phyloP scores from a whole-genome alignment of 2,113 vertebrate species.

The Scytalopus superciliaris region DNA sequence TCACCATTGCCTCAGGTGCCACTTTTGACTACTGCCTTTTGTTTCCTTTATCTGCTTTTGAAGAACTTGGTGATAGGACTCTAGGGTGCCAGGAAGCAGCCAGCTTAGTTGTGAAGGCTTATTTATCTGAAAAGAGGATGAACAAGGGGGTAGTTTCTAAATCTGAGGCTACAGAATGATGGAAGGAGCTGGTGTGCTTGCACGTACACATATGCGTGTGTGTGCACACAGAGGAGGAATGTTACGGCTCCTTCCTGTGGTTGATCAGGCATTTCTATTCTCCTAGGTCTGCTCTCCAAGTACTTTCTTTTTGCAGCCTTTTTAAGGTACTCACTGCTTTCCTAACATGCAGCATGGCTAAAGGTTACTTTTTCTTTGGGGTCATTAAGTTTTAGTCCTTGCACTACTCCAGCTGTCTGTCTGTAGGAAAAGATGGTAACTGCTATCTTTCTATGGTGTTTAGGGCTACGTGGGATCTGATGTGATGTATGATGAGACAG shows the following conservation, averaged over 20 bases:
- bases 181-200: not conserved
- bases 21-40: not conserved
- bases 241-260: not conserved
- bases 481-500: slow-evolving; percentile 72
- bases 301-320: not conserved
- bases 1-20: not conserved
- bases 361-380: not conserved
- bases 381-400: not conserved
- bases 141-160: not conserved
- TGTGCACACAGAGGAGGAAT: not conserved
- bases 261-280: not conserved
- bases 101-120: not conserved
- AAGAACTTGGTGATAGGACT: not conserved
- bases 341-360: not conserved
- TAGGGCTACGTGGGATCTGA: slow-evolving; percentile 74
- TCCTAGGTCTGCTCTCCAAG: not conserved
- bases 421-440: not conserved
- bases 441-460: not conserved
- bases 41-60: not conserved
- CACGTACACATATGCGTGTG: not conserved
- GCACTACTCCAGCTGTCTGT: not conserved
- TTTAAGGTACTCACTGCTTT: not conserved
- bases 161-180: not conserved
- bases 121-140: not conserved
- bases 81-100: not conserved